Percentiles rank a stretch among this genome's conserved stretches.
Conservation (phyloP, 1,140 invertebrate species). For the Homalodisca vitripennis region DNA sequence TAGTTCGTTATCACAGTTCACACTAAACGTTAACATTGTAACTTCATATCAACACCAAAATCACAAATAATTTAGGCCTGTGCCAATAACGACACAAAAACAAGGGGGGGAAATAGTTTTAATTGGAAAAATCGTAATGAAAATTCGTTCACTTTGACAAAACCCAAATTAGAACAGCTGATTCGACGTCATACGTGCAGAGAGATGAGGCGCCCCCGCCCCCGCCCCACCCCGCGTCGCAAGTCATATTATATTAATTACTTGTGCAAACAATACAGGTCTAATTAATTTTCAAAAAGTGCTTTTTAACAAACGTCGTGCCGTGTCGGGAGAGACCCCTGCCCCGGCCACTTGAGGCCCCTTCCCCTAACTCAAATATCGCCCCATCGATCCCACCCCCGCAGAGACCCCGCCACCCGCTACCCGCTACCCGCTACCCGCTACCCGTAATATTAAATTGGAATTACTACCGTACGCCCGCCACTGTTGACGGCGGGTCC, state of each 20-base stretch:
- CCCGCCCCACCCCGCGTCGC: too few relatives aligned
- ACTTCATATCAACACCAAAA: too few relatives aligned
- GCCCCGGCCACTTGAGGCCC: slow-evolving; percentile 14
- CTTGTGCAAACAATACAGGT: slow-evolving; percentile 14
- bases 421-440: neutral
- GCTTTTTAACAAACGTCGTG: slow-evolving; percentile 25
- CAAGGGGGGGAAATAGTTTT: too few relatives aligned
- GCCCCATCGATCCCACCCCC: neutral
- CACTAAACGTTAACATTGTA: too few relatives aligned
- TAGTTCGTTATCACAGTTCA: too few relatives aligned
- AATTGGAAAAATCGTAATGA: too few relatives aligned
- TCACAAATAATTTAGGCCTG: too few relatives aligned
- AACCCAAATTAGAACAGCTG: too few relatives aligned
- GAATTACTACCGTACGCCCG: neutral
- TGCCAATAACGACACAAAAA: too few relatives aligned
- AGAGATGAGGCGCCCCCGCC: neutral
- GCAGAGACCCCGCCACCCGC: neutral
- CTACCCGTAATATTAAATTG: slow-evolving; percentile 17
- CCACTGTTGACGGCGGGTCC: neutral
- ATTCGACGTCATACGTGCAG: too few relatives aligned
- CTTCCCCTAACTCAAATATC: neutral
- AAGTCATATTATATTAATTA: slow-evolving; percentile 23
- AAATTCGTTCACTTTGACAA: too few relatives aligned
- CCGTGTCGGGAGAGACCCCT: neutral
- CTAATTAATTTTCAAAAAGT: slow-evolving; percentile 27